Evolutionary conservation across 2,797 vertebrate genomes (phyloP).

Genomic region (Cheirogaleus major): DNA sequence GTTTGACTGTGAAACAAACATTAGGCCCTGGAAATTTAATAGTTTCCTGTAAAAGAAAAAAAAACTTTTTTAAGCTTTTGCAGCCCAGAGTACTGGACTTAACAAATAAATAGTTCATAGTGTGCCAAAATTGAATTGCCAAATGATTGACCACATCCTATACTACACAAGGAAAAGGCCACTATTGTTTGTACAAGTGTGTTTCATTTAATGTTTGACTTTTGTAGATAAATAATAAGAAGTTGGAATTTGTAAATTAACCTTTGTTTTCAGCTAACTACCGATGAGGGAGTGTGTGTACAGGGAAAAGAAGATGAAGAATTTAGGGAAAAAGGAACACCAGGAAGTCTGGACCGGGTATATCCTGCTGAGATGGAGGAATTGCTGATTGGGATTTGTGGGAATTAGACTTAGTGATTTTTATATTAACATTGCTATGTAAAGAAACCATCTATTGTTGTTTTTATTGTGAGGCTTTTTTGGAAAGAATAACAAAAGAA

Average conservation of each 20-base stretch:
- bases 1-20: slow-evolving; percentile 82
- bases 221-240: slow-evolving; percentile 83
- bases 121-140: slow-evolving; percentile 85
- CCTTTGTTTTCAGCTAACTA: slow-evolving; percentile 81
- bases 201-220: slow-evolving; percentile 84
- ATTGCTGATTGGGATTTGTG: background rate
- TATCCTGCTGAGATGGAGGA: background rate
- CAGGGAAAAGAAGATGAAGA: slow-evolving; percentile 61
- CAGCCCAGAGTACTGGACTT: slow-evolving; percentile 75
- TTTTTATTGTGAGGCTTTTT: background rate
- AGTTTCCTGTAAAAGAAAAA: slow-evolving; percentile 75
- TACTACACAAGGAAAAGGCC: slow-evolving; percentile 76
- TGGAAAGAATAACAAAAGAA: background rate
- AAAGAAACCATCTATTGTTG: background rate
- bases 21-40: slow-evolving; percentile 80
- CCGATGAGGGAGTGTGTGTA: slow-evolving; percentile 48
- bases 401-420: background rate
- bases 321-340: slow-evolving; percentile 55
- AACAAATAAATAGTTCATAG: slow-evolving; percentile 86
- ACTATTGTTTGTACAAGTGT: slow-evolving; percentile 87
- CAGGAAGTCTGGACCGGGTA: slow-evolving; percentile 56
- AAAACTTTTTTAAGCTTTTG: slow-evolving; percentile 75
- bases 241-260: slow-evolving; percentile 82
- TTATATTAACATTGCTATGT: background rate
- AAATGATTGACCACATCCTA: slow-evolving; percentile 87